Evolutionary conservation across 2,888 invertebrate genomes (phyloP).

Genomic region (Ophion obscuratus): DNA sequence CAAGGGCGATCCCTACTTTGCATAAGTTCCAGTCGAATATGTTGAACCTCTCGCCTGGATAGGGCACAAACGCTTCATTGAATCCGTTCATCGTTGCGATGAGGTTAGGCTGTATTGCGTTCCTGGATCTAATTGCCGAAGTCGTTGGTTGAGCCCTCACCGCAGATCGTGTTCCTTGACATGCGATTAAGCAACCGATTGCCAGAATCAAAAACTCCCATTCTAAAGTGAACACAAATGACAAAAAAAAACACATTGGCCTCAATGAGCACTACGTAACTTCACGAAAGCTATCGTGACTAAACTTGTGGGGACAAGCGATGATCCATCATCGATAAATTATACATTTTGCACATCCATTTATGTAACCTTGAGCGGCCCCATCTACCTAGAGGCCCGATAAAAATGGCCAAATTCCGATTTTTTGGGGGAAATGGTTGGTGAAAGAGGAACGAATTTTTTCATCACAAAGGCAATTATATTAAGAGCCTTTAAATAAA

Average conservation of each 20-base stretch:
- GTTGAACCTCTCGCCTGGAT: conserved; percentile 75
- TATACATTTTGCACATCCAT: no score
- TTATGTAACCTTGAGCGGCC: no score
- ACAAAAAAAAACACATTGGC: neutral
- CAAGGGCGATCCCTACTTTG: conserved; percentile 69
- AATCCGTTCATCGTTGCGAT: conserved; percentile 38
- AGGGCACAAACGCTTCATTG: conserved; percentile 77
- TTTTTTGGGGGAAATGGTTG: no score
- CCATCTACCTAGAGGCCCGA: no score
- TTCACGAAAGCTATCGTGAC: no score
- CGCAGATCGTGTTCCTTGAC: neutral
- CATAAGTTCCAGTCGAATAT: conserved; percentile 80
- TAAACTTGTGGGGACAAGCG: no score
- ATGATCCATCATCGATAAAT: no score
- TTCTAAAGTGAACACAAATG: neutral
- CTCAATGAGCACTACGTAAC: no score
- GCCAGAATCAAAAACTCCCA: neutral
- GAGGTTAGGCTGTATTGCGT: neutral
- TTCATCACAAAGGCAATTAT: no score
- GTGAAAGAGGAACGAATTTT: no score
- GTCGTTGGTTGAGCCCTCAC: neutral
- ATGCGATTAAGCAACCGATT: neutral
- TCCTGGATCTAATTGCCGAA: neutral
- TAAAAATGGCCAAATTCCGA: no score
- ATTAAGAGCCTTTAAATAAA: no score